These are phyloP conservation scores for Capreolus pygargus DNA, from an alignment of 2,113 vertebrate species.

Conservation along the genomic window DNA sequence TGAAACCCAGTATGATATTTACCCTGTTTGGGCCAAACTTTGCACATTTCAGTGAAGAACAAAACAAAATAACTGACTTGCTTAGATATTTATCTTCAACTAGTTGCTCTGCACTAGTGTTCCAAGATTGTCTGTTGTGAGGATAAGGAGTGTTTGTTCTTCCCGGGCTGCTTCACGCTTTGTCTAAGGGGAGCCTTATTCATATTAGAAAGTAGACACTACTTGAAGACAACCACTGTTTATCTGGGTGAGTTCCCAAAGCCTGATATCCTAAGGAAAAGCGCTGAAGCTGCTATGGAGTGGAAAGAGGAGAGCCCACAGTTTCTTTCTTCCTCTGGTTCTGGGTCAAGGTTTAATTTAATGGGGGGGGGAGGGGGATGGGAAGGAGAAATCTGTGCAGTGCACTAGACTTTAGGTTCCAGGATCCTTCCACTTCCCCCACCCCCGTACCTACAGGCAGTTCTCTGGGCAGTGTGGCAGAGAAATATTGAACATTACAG, in stretches of 20 bases:
- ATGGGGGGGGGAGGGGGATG: rapidly evolving
- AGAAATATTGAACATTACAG: neutral
- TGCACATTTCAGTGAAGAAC: neutral
- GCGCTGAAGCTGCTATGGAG: neutral
- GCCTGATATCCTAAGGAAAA: neutral
- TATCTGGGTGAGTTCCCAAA: neutral
- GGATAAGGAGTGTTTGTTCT: neutral
- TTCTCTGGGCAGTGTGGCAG: neutral
- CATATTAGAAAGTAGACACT: neutral
- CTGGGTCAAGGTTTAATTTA: neutral
- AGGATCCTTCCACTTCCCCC: neutral
- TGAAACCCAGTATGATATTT: neutral
- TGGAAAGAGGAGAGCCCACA: neutral
- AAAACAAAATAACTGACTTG: neutral
- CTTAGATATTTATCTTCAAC: neutral
- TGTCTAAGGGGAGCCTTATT: neutral
- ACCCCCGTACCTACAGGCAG: neutral
- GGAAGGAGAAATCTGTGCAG: neutral
- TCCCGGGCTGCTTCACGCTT: neutral
- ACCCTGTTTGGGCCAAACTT: neutral
- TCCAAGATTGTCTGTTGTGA: neutral
- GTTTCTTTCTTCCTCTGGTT: neutral
- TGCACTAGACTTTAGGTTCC: neutral
- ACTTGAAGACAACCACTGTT: neutral
- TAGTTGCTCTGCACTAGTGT: neutral